Base-by-base conservation (phyloP, 2,113 vertebrate species). In the Siniperca knerii region DNA sequence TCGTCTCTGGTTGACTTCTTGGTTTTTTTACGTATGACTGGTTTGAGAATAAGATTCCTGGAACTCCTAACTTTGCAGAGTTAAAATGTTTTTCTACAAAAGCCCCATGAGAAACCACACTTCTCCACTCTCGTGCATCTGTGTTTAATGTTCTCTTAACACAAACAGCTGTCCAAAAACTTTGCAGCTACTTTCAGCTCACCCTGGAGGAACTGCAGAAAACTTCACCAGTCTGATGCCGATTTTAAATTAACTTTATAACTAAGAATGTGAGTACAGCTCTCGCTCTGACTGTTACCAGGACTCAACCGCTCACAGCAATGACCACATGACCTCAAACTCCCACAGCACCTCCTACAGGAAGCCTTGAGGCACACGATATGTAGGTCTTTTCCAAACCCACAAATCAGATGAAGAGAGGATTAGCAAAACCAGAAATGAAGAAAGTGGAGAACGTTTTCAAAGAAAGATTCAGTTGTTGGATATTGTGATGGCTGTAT, bases 311-410 rank as follows among this genome's bases (percentile, higher is more conserved):
- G 9, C 84, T 79, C 3, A 54, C 58, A 87, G 75, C 68, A 13
- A 42, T 72, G 52, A 87, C 77, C 79, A 46, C 72, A 64, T 54
- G 46, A 70, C 61, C 72, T 50, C 40, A 73, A 67, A 75, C 86
- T 84, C 90, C 92, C 83, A 86, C 78, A 81, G 55, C 52, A n/a
- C 69, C 55, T 77, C 81, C 81, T 61, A 79, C 81, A 88, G 65
- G 48, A 79, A 35, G 74, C 85, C 78, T n/a, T 10, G n/a, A 82
- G 75, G 84, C 80, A 46, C 10, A 54, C 9, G 1, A 55, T 60
- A 48, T n/a, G 64, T 61, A 75, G 52, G n/a, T 50, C 15, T 42
- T 46, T 4, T 70, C 57, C 58, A 71, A 77, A 80, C 78, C 23
- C 75, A 77, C 52, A 76, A 72, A 73, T 68, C 48, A 87, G 62